Base-by-base conservation (phyloP, 2,113 vertebrate species). In the Bostrychus sinensis region DNA sequence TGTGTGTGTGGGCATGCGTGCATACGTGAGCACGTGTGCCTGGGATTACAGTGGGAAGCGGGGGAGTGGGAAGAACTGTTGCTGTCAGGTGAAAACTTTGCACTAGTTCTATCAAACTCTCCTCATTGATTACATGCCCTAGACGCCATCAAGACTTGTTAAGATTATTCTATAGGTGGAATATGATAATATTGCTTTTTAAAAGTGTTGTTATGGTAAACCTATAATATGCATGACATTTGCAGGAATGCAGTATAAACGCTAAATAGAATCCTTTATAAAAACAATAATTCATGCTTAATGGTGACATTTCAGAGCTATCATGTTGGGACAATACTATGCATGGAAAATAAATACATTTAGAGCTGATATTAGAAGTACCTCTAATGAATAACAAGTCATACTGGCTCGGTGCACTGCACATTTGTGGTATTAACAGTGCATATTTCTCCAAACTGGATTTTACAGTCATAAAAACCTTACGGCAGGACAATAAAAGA, bases 401-500 rank as follows among this genome's bases (percentile, higher is more conserved):
- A 46, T 59, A 17, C 7, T 12, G 22, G 9, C 28, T 38, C 19
- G 9, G 25, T 23, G 51, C 19, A 3, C 2, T 13, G 43, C 53
- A 59, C 11, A 37, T 62, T 56, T 38, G 65, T 19, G 28, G 46
- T 26, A 62, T 56, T 50, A 79, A 10, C 26, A 6, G n/a, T 13
- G 30, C 43, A 34, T 32, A 53, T 42, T 73, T 12, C 55, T 57
- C 50, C 37, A 59, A 67, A 75, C 34, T 59, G 55, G 73, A 75
- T 50, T 45, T 45, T 54, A 37, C 55, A 62, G 20, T 38, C 23
- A 26, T 56, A 28, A 58, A 51, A 57, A 13, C 6, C 66, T 61
- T 41, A 12, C 54, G 7, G 53, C 53, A 0, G 66, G 59, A 89
- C 83, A 86, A 85, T 77, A 46, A 46, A 32, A 70, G 87, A 86